These are phyloP conservation scores for Drosophila yakuba DNA, from an alignment of 1,140 invertebrate species.

Conservation along the genomic window DNA sequence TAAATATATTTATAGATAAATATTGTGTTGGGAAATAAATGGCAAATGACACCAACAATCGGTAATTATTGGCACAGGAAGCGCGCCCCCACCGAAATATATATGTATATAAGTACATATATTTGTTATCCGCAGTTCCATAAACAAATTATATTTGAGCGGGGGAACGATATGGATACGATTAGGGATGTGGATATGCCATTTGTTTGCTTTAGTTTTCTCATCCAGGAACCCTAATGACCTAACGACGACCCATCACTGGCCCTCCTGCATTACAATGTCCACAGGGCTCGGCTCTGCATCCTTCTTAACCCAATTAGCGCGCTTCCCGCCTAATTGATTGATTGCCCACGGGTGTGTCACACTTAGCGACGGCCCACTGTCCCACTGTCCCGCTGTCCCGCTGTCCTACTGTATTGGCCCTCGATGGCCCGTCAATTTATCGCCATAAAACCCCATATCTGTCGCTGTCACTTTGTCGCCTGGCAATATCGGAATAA, in stretches of 20 bases:
- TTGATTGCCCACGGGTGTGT: slow-evolving; percentile 57
- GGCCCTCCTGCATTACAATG: slow-evolving; percentile 52
- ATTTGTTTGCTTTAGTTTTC: slow-evolving; percentile 2
- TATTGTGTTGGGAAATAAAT: slow-evolving; percentile 1
- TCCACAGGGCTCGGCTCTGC: slow-evolving; percentile 33
- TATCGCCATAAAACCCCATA: slow-evolving; percentile 22
- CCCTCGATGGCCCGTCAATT: slow-evolving; percentile 40
- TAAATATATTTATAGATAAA: not conserved
- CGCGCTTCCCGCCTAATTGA: slow-evolving; percentile 53
- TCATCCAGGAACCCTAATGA: slow-evolving; percentile 36
- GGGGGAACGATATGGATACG: not conserved
- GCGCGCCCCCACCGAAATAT: slow-evolving; percentile 4
- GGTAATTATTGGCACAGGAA: slow-evolving; percentile 47
- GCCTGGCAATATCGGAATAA: slow-evolving; percentile 43
- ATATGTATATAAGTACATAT: not conserved
- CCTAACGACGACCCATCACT: slow-evolving; percentile 20
- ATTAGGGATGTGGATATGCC: not conserved
- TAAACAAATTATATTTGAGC: slow-evolving; percentile 15
- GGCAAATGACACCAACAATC: slow-evolving; percentile 26
- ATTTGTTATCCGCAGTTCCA: not conserved
- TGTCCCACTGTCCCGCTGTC: slow-evolving; percentile 15
- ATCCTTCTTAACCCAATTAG: slow-evolving; percentile 55
- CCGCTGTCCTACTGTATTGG: not conserved
- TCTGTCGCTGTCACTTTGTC: slow-evolving; percentile 43
- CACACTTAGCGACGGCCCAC: slow-evolving; percentile 17